Evolutionary conservation across 2,888 invertebrate species (phyloP).

Genomic region (Acanthosepion pharaonis): DNA sequence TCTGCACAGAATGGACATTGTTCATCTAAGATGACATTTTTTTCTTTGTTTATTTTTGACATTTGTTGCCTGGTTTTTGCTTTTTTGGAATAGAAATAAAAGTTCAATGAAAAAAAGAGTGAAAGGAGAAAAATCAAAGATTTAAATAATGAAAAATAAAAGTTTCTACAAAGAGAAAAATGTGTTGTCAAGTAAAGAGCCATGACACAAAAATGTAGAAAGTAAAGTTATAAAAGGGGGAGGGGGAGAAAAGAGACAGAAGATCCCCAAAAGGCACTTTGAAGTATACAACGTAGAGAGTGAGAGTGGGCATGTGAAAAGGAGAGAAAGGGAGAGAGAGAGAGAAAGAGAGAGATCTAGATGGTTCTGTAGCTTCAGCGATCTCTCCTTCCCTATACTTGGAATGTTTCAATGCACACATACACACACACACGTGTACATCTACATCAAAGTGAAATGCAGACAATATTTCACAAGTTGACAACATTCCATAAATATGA

Average conservation of each 20-base stretch:
- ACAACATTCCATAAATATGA: neutral
- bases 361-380: neutral
- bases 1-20: neutral
- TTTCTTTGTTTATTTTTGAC: neutral
- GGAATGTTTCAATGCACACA: neutral
- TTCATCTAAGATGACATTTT: neutral
- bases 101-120: neutral
- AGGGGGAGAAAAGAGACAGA: neutral
- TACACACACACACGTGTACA: neutral
- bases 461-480: neutral
- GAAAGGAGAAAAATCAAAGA: neutral
- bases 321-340: neutral
- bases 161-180: neutral
- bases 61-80: neutral
- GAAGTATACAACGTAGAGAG: neutral
- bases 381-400: neutral
- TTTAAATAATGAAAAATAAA: neutral
- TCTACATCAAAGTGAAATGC: constrained; percentile 10
- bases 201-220: neutral
- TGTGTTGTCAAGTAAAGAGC: neutral
- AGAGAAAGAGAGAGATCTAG: neutral
- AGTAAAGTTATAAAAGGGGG: neutral
- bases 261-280: constrained; percentile 21
- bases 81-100: neutral
- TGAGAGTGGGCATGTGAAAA: neutral